phyloP scores from a whole-genome alignment of 2,888 invertebrate species.

The Rotaria sp. region DNA sequence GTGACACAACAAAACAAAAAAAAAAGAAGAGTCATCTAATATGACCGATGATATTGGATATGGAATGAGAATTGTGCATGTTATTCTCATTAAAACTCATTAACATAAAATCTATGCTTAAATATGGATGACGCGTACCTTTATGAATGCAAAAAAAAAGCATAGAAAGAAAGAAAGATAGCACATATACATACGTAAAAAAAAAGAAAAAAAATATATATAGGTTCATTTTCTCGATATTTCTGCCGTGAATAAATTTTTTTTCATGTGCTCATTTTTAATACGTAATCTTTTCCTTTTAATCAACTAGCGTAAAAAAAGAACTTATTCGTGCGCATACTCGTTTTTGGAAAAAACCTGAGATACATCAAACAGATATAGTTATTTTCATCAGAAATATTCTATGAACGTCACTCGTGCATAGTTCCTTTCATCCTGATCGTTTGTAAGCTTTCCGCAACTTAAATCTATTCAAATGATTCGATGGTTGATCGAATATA shows the following conservation, averaged over 20 bases:
- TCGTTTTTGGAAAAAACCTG: neutral
- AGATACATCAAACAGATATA: conserved; percentile 9
- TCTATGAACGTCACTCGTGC: neutral
- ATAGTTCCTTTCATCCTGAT: neutral
- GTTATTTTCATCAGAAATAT: neutral
- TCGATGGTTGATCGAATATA: neutral
- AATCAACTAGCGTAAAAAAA: neutral
- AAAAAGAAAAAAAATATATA: neutral
- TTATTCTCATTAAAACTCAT: neutral
- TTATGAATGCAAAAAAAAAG: too few species aligned
- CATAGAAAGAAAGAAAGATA: neutral
- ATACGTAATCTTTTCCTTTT: neutral
- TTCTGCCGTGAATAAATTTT: neutral
- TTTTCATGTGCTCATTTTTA: neutral
- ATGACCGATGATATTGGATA: neutral
- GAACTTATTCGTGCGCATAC: neutral
- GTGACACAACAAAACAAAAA: too few species aligned
- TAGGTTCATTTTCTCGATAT: neutral
- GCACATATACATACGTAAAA: neutral
- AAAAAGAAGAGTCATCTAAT: neutral
- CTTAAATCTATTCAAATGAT: neutral
- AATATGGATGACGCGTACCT: neutral
- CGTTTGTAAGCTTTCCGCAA: neutral
- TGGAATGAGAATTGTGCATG: neutral
- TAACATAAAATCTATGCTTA: neutral